Percentiles rank a stretch among this genome's conserved stretches.
Evolutionary conservation across 2,888 invertebrate species (phyloP).

Genomic region (Drosophila greeni): DNA sequence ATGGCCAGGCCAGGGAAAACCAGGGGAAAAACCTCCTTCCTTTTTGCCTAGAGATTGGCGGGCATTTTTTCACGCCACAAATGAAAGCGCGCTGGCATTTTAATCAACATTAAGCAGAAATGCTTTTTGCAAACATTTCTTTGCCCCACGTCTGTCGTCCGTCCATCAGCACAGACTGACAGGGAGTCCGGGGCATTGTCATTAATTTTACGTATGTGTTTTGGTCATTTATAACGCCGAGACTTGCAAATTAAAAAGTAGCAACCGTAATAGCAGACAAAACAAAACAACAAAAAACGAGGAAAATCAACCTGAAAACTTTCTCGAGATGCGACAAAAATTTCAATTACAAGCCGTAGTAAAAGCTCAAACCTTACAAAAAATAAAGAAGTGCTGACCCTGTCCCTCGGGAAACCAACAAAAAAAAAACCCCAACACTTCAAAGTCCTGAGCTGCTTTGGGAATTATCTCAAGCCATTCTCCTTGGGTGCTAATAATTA

Average conservation of each 20-base stretch:
- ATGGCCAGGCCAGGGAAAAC: too few relatives aligned
- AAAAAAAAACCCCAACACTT: conserved; percentile 54
- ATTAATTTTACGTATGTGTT: conserved; percentile 71
- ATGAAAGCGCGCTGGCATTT: conserved; percentile 67
- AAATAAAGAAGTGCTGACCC: conserved; percentile 9
- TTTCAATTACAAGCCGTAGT: conserved; percentile 59
- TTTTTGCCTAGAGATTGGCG: conserved; percentile 61
- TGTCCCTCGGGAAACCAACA: conserved; percentile 41
- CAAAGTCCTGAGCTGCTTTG: conserved; percentile 51
- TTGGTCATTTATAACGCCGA: conserved; percentile 66
- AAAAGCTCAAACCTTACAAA: conserved; percentile 33
- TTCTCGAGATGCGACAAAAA: conserved; percentile 34
- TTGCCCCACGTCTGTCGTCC: conserved; percentile 38
- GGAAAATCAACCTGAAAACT: conserved; percentile 38
- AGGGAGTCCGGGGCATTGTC: conserved; percentile 53
- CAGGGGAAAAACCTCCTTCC: background rate
- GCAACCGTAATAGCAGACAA: conserved; percentile 14
- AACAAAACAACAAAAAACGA: background rate
- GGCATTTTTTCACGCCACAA: conserved; percentile 69
- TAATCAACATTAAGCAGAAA: conserved; percentile 73
- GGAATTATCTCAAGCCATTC: conserved; percentile 50
- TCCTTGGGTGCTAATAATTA: conserved; percentile 64
- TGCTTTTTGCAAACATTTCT: conserved; percentile 70
- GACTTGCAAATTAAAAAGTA: conserved; percentile 66
- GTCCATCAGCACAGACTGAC: conserved; percentile 49